Conservation (phyloP, 2,797 vertebrate genomes). For the Meriones psammophilus region DNA sequence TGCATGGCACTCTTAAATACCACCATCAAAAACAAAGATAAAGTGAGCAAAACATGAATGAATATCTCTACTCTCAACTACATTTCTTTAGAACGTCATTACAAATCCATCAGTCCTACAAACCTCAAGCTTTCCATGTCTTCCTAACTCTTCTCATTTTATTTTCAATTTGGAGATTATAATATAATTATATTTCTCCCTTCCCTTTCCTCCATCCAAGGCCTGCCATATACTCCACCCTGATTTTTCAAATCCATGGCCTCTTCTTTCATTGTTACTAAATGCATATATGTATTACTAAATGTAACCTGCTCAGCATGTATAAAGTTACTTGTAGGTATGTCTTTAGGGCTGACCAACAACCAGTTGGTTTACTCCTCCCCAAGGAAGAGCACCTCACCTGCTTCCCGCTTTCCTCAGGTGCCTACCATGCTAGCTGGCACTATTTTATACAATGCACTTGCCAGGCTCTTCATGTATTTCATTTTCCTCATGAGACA, state of each 20-base stretch:
- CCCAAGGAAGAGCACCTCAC: too few relatives aligned
- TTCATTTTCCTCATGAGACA: neutral
- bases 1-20: neutral
- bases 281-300: neutral
- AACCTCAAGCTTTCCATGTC: neutral
- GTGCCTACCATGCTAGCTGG: neutral
- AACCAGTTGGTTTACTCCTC: neutral
- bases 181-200: too few relatives aligned
- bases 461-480: neutral
- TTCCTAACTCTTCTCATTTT: neutral
- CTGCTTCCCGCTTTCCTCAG: neutral
- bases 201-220: too few relatives aligned
- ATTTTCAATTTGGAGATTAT: neutral
- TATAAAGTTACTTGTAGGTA: neutral
- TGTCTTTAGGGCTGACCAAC: neutral
- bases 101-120: neutral
- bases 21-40: neutral
- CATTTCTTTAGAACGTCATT: constrained; percentile 39
- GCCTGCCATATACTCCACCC: too few relatives aligned
- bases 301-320: neutral
- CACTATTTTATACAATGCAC: neutral
- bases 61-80: neutral
- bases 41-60: neutral
- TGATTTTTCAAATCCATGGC: too few relatives aligned
- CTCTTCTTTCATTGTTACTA: neutral